Evolutionary conservation across 1,140 invertebrate species (phyloP), one percentile per base, ranked within the genome.

Genomic region (Pogonus chalceus): DNA sequence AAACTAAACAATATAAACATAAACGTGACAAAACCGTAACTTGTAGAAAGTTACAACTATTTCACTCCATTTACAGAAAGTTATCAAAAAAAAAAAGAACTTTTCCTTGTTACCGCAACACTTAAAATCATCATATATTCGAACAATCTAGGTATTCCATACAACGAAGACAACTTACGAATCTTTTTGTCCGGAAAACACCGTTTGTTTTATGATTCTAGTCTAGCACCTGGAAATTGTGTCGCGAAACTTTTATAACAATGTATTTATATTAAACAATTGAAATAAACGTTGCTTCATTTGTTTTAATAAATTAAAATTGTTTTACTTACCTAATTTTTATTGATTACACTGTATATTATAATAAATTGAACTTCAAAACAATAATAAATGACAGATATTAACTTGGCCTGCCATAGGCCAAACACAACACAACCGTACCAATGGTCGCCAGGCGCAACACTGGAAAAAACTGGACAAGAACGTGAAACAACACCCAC

Each of bases 1-100:
- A 43, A 43, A 43, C 37, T 43, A 43, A 18, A 43, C 37, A 43
- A 43, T 43, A 43, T 43, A 43, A 43, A 43, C 37, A 43, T 43
- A 14, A 31, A 31, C 26, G 26, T 31, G 37, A 43, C 37, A 43
- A 43, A 43, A 43, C 37, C 37, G 9, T 43, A 43, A 43, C 9
- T 43, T 12, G 37, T 43, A 43, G 37, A 43, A 43, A 43, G 37
- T 43, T 43, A 43, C 37, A 43, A 43, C 37, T 43, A 43, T 43
- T 43, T 43, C 37, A 43, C 37, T 43, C 37, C 37, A 43, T 12
- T 43, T 43, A 43, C 37, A 43, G 37, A 43, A 43, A n/a, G n/a
- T n/a, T n/a, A n/a, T n/a, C n/a, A n/a, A n/a, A n/a, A n/a, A n/a
- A n/a, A n/a, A n/a, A n/a, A n/a, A n/a, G n/a, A n/a, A n/a, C 37